Evolutionary conservation across 2,113 vertebrate genomes (phyloP).

Genomic region (Oncorhynchus gorbuscha): DNA sequence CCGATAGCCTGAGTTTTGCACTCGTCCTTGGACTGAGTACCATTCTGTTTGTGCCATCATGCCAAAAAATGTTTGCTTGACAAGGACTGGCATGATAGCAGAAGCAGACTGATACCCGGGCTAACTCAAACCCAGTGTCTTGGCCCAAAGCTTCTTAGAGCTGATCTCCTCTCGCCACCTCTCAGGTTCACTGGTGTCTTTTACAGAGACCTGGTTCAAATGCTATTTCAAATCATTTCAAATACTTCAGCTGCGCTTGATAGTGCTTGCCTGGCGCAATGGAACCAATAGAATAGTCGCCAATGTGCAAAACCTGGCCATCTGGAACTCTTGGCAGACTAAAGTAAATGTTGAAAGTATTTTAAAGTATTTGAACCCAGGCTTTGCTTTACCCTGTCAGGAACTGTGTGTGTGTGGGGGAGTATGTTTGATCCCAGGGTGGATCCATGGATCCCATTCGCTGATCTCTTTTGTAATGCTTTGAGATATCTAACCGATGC

Average conservation of each 20-base stretch:
- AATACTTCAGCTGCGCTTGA: too few species aligned
- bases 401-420: not conserved
- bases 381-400: not conserved
- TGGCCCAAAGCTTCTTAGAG: not conserved
- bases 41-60: not conserved
- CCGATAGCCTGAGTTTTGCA: not conserved
- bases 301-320: too few species aligned
- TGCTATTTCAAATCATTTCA: too few species aligned
- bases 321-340: too few species aligned
- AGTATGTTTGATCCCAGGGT: not conserved
- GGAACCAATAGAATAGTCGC: too few species aligned
- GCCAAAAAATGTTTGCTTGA: too few species aligned
- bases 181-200: slow-evolving; percentile 7
- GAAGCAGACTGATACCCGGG: too few species aligned
- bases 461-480: slow-evolving; percentile 36
- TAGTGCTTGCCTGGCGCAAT: too few species aligned
- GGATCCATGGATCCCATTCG: slow-evolving; percentile 3
- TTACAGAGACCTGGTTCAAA: not conserved
- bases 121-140: not conserved
- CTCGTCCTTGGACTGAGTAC: not conserved
- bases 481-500: slow-evolving; percentile 33
- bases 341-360: too few species aligned
- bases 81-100: too few species aligned
- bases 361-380: too few species aligned
- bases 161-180: not conserved